phyloP scores from a whole-genome alignment of 2,797 vertebrate genomes.

The Neosilurus mollespiculum region DNA sequence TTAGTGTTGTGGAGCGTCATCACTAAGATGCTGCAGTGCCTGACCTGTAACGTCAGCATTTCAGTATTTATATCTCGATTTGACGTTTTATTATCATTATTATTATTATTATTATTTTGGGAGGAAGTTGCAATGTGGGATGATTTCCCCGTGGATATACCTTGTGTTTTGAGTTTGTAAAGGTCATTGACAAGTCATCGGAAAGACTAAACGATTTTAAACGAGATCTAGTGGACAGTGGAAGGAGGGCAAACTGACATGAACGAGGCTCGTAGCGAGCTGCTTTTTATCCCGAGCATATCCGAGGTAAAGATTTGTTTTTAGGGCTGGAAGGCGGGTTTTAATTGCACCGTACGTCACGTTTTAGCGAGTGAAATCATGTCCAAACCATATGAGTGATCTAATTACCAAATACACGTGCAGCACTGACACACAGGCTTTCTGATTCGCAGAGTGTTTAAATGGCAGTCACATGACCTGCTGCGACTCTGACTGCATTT shows the following conservation, averaged over 20 bases:
- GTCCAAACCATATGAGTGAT: slow-evolving; percentile 53
- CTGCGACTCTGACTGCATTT: too few species aligned
- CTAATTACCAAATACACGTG: slow-evolving; percentile 66
- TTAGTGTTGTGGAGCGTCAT: slow-evolving; percentile 71
- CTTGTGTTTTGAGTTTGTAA: slow-evolving; percentile 11
- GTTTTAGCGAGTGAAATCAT: slow-evolving; percentile 45
- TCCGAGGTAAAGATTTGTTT: slow-evolving; percentile 15
- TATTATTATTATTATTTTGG: slow-evolving; percentile 45
- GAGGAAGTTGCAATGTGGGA: slow-evolving; percentile 42
- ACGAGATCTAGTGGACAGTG: slow-evolving; percentile 50
- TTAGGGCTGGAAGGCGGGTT: slow-evolving; percentile 29
- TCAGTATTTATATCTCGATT: slow-evolving; percentile 52
- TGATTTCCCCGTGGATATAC: slow-evolving; percentile 8
- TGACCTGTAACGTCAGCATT: slow-evolving; percentile 49
- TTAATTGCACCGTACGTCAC: slow-evolving; percentile 43
- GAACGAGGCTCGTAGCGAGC: slow-evolving; percentile 64
- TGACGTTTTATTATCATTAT: background rate
- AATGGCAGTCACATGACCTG: background rate
- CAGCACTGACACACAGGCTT: slow-evolving; percentile 63
- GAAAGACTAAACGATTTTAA: slow-evolving; percentile 63
- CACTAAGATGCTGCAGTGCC: slow-evolving; percentile 59
- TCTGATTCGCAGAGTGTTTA: slow-evolving; percentile 31
- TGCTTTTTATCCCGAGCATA: slow-evolving; percentile 44
- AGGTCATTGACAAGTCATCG: slow-evolving; percentile 54
- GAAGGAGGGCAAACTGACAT: slow-evolving; percentile 56